phyloP scores from a whole-genome alignment of 2,797 vertebrate species.

The Cyprinodon diabolis region DNA sequence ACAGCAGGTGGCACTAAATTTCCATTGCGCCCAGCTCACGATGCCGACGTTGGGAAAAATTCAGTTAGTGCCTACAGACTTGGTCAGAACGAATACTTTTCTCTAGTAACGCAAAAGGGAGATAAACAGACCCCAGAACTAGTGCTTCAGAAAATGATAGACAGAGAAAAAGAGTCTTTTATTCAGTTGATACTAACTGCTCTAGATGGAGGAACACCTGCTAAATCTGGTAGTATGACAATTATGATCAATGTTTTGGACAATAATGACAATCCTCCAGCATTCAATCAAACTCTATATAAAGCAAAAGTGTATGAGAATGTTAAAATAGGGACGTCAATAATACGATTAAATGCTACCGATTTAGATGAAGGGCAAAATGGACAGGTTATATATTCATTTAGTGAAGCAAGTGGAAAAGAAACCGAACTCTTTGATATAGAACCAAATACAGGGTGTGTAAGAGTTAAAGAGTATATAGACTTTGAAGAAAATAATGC shows the following conservation, averaged over 20 bases:
- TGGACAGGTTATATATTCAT: slow-evolving; percentile 66
- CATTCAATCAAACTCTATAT: slow-evolving; percentile 59
- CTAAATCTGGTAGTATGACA: slow-evolving; percentile 26
- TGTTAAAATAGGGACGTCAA: slow-evolving; percentile 56
- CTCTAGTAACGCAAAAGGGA: slow-evolving; percentile 21
- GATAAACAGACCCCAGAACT: slow-evolving; percentile 45
- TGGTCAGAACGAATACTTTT: slow-evolving; percentile 69
- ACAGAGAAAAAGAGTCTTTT: slow-evolving; percentile 64
- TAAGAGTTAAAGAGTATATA: slow-evolving; percentile 69
- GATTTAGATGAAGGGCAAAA: slow-evolving; percentile 69
- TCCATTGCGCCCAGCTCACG: slow-evolving; percentile 77
- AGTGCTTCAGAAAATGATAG: slow-evolving; percentile 67
- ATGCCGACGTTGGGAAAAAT: slow-evolving; percentile 83
- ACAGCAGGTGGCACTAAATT: slow-evolving; percentile 75
- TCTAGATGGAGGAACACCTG: slow-evolving; percentile 57
- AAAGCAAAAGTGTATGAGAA: slow-evolving; percentile 80
- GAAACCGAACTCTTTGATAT: slow-evolving; percentile 74
- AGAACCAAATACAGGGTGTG: slow-evolving; percentile 76
- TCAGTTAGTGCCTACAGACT: slow-evolving; percentile 82
- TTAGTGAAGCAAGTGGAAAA: slow-evolving; percentile 24
- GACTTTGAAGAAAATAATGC: slow-evolving; percentile 65
- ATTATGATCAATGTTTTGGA: slow-evolving; percentile 58
- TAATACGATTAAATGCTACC: slow-evolving; percentile 61
- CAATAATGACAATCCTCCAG: slow-evolving; percentile 65
- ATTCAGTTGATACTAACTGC: slow-evolving; percentile 65